Percentiles rank a stretch among this genome's conserved stretches.
Conservation (phyloP, 2,113 vertebrate genomes). For the Clarias macrocephalus region DNA sequence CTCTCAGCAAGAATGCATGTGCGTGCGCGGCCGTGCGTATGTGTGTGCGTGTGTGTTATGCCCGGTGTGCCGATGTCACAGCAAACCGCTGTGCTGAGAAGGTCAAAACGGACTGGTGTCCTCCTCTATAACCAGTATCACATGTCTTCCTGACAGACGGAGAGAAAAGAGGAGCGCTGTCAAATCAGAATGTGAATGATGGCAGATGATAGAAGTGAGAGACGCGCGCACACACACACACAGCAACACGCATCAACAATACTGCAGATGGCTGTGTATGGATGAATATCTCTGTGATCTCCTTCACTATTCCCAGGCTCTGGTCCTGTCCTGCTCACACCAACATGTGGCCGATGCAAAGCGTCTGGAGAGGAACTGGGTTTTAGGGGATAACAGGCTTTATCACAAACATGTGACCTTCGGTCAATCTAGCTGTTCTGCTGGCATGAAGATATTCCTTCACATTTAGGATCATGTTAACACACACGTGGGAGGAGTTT, state of each 20-base stretch:
- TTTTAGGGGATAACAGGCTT: neutral
- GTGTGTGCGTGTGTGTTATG: neutral
- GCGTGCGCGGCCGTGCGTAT: neutral
- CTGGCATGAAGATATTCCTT: neutral
- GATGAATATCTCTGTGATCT: slow-evolving; percentile 28
- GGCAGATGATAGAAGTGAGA: slow-evolving; percentile 41
- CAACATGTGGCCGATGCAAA: slow-evolving; percentile 30
- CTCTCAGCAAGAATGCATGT: neutral
- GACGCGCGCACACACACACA: neutral
- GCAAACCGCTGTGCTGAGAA: slow-evolving; percentile 47
- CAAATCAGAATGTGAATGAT: slow-evolving; percentile 43
- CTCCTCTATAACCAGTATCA: slow-evolving; percentile 44
- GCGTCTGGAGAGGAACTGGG: slow-evolving; percentile 24
- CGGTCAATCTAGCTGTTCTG: slow-evolving; percentile 6
- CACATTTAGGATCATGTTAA: neutral
- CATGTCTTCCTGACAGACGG: neutral
- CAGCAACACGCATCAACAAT: neutral
- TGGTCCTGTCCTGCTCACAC: slow-evolving; percentile 9
- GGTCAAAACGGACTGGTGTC: slow-evolving; percentile 47
- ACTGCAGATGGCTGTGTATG: slow-evolving; percentile 15
- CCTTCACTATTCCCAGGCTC: slow-evolving; percentile 6
- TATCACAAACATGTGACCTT: slow-evolving; percentile 29
- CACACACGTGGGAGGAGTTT: neutral
- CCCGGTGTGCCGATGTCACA: slow-evolving; percentile 42
- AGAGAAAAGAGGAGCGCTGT: slow-evolving; percentile 26